Base-by-base conservation (phyloP, 1,140 invertebrate species). In the Doryteuthis pealeii region DNA sequence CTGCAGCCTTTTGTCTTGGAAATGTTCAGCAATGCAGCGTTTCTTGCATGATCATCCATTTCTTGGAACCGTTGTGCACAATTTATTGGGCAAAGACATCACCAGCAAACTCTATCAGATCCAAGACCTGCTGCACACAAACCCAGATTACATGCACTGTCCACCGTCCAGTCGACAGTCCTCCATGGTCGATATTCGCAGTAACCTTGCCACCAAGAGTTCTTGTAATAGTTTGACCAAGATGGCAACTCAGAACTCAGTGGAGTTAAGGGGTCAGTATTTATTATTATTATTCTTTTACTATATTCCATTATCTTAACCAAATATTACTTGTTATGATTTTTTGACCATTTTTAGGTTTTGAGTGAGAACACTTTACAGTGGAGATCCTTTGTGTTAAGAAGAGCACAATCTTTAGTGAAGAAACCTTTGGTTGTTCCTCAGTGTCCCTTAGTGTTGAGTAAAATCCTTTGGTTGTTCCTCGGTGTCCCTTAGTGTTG, bases 81-180 rank as follows among this genome's bases (percentile, higher is more conserved):
- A 91, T 82, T 90, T 95, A 73, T 93, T 95, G 85, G 94, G 94
- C 26, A 94, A 94, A 87, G 94, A 95, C 84, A 94, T 95, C 81
- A 94, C 93, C 2, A 92, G 93, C 79, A 95, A 95, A 87, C 87
- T 95, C 77, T 95, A 95, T 83, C 80, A 81, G 62, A 78, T 83
- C 1, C 82, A 84, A 68, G 81, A 84, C 72, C 71, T 79, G 35
- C 74, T 84, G 45, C 76, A 80, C 69, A 72, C 49, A 18, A 77
- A 79, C 43, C 81, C 81, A 43, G 74, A 77, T 40, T 79, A 80
- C 71, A 78, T 79, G 78, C 45, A 69, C n/a, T 62, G 54, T 28
- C 68, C 68, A 6, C 28, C 76, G 31, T 30, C 78, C 26, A 79
- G 77, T 66, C 65, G 76, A 40, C 79, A 80, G 28, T 80, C 81